Evolutionary conservation across 2,888 invertebrate species (phyloP), one percentile per base, ranked within the genome.

Genomic region (Microplitis manilae): DNA sequence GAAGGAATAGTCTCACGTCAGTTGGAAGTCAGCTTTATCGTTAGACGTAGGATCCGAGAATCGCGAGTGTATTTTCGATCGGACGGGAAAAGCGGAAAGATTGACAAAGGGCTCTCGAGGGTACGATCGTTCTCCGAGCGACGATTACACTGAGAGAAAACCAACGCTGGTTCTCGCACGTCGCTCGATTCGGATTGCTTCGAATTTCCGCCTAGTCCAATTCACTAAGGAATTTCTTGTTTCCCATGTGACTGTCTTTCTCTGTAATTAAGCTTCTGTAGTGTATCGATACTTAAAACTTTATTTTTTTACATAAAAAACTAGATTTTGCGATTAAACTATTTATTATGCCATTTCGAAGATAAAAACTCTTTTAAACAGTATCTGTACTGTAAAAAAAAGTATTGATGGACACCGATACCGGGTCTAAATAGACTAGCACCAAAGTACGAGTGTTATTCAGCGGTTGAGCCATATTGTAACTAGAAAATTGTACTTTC

Each of bases 21-120:
- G 39, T 71, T 71, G 13, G 71, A 71, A 71, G 71, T 59, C 38
- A 62, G 71, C 62, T 73, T 73, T 73, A 73, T 73, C 50, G 64
- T 64, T 9, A 73, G 73, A 73, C 30, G 50, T 78, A 77, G 61
- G 74, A 77, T 76, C 68, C 61, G 76, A 77, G 69, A 77, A 79
- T 81, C 65, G 76, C 73, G 75, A 50, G 60, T 74, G 67, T 79
- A 73, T 80, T 82, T 79, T 77, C 79, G 77, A 79, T 69, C 74
- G 68, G 62, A 68, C 68, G 72, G 65, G 67, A 78, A 79, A 62
- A 79, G 77, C 79, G 70, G 65, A 79, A 79, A 80, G 75, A 78
- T 78, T 85, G 86, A 87, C 83, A 83, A 86, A 87, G 84, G 85
- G 84, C 87, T 84, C 87, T 84, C 85, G 75, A 69, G 86, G 85